phyloP scores from a whole-genome alignment of 2,888 invertebrate genomes.

The Drosophila gaucha region DNA sequence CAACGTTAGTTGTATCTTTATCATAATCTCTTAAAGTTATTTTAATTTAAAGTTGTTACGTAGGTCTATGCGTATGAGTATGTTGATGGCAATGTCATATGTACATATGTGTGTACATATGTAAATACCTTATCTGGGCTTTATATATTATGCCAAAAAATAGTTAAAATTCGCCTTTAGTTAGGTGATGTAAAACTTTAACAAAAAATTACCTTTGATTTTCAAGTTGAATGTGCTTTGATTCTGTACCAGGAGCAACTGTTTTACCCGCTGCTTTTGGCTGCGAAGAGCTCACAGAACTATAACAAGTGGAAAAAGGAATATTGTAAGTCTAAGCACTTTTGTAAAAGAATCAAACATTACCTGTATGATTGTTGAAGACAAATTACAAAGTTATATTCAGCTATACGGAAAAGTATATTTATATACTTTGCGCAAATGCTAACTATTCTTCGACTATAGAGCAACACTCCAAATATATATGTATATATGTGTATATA shows the following conservation, averaged over 20 bases:
- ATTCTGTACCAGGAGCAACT: neutral
- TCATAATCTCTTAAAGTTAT: neutral
- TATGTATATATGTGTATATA: neutral
- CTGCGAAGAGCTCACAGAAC: constrained; percentile 10
- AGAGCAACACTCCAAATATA: neutral
- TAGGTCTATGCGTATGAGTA: constrained; percentile 21
- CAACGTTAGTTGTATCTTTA: neutral
- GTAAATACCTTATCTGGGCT: constrained; percentile 53
- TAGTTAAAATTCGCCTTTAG: constrained; percentile 12
- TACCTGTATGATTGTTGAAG: constrained; percentile 24
- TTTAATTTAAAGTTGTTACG: constrained; percentile 29
- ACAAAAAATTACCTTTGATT: constrained; percentile 22
- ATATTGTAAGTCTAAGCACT: constrained; percentile 3
- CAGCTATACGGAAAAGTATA: constrained; percentile 1
- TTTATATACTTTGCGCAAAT: constrained; percentile 11
- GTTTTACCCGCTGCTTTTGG: constrained; percentile 1
- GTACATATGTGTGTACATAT: constrained; percentile 24
- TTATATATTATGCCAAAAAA: constrained; percentile 34
- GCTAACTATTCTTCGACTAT: constrained; percentile 32
- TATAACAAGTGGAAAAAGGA: constrained; percentile 11
- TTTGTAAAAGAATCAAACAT: neutral
- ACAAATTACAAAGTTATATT: constrained; percentile 2
- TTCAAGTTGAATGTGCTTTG: neutral
- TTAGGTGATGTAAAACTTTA: constrained; percentile 7
- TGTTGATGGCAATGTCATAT: constrained; percentile 47